A percentile compares a stretch with the other conserved stretches of the same genome.
Evolutionary conservation across 2,113 vertebrate species (phyloP).

Genomic region (Brachyhypopomus occidentalis): DNA sequence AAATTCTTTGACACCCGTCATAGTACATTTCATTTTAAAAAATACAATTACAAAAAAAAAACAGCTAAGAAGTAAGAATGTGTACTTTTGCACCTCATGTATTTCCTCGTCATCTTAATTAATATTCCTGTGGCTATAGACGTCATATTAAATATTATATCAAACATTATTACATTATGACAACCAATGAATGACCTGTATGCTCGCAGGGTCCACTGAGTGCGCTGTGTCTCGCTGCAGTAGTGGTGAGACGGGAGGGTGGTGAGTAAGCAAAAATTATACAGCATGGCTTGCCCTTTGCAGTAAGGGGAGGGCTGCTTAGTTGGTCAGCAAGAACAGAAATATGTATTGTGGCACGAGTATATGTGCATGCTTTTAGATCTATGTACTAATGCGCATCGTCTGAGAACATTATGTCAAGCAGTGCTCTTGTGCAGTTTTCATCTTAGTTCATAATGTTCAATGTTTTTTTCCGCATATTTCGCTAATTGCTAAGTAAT

Average conservation of each 20-base stretch:
- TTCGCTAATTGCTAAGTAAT: too few species aligned
- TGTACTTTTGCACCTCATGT: not conserved
- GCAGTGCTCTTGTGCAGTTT: too few species aligned
- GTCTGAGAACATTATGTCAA: too few species aligned
- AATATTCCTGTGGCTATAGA: not conserved
- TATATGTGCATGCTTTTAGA: constrained; percentile 3
- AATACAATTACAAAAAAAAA: not conserved
- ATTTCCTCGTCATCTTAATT: not conserved
- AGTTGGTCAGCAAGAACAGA: not conserved
- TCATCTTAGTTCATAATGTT: too few species aligned
- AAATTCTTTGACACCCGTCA: too few species aligned
- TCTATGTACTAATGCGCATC: not conserved
- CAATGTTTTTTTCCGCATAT: too few species aligned
- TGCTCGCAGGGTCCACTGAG: constrained; percentile 3
- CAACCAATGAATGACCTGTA: constrained; percentile 19
- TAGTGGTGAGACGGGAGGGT: constrained; percentile 63
- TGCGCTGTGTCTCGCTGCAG: constrained; percentile 50
- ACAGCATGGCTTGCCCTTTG: constrained; percentile 54
- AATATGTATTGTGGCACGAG: not conserved
- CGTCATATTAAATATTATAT: not conserved
- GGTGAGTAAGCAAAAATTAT: constrained; percentile 73
- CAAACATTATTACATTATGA: not conserved
- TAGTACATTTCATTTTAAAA: too few species aligned
- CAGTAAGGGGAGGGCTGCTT: constrained; percentile 50
- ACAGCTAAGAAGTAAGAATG: not conserved